Conservation (phyloP, 2,888 invertebrate species). For the Dinocampus coccinellae region DNA sequence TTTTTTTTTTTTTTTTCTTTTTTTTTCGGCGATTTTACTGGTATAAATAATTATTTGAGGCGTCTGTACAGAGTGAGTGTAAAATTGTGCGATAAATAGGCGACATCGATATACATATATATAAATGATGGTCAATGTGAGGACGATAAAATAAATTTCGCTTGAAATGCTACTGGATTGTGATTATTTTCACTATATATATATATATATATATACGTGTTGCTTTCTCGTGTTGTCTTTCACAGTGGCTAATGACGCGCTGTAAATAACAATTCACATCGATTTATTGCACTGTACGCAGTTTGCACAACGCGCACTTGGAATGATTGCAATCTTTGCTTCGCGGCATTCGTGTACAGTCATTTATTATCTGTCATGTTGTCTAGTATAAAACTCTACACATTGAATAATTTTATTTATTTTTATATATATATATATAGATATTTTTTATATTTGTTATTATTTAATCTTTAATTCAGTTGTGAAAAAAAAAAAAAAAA, state of each 20-base stretch:
- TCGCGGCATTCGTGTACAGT: background rate
- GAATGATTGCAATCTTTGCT: constrained; percentile 41
- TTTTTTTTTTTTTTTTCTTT: too few relatives aligned
- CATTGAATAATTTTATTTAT: background rate
- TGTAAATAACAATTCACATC: constrained; percentile 59
- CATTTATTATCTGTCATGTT: constrained; percentile 11
- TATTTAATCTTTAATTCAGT: too few relatives aligned
- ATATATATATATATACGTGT: constrained; percentile 14
- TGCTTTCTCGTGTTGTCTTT: constrained; percentile 29
- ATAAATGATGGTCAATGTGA: constrained; percentile 43
- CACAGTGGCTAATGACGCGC: constrained; percentile 57
- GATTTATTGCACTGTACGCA: constrained; percentile 54
- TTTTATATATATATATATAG: background rate
- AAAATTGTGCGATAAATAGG: background rate
- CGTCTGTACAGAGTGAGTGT: background rate
- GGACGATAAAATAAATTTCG: constrained; percentile 66
- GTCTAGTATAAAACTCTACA: background rate
- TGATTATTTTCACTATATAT: constrained; percentile 42
- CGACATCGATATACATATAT: background rate
- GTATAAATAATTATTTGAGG: constrained; percentile 7
- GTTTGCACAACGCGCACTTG: constrained; percentile 45
- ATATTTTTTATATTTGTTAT: background rate
- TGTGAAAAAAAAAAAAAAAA: too few relatives aligned
- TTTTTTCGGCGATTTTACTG: too few relatives aligned
- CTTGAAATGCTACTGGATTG: constrained; percentile 62